Base-by-base conservation (phyloP, 2,113 vertebrate genomes). In the Serinus canaria region DNA sequence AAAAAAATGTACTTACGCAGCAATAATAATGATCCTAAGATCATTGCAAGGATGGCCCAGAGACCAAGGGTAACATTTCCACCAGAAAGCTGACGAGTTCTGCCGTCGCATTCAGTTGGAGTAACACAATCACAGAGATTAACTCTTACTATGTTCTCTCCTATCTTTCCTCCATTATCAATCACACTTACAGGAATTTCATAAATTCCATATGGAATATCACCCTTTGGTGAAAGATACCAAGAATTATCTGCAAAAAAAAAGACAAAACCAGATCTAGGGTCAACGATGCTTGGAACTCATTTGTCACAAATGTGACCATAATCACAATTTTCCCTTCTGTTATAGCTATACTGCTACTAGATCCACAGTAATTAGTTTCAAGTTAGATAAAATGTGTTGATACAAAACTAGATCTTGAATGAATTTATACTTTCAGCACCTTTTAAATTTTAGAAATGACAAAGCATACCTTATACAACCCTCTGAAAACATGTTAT, bases 11-110 rank as follows among this genome's bases (percentile, higher is more conserved):
- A 98, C 99, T 99, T 97, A 99, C 99, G 27, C 43, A 99, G 95
- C 76, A 99, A 41, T 23, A 99, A 85, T 1, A 97, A 92, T 9
- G 99, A 95, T n/a, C 98, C 98, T 68, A 99, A 81, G 73, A 99
- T 98, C 98, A 99, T 95, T 14, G 99, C 92, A 80, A 99, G 98
- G 89, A 99, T 96, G 52, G 95, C 99, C 98, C 98, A 96, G 25
- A 95, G 64, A 30, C 99, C 99, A 21, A 99, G 97, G 31, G 97
- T 90, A 18, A 97, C 60, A 39, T 97, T 92, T 21, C 87, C 89
- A 2, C 5, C 60, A 56, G 35, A 0, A 11, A 62, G 31, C 0
- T 23, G 7, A 9, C 87, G 90, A 60, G 2, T 13, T 66, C 0
- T 0, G 77, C 49, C 76, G 0, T 3, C 31, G 5, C 92, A 97